phyloP scores from a whole-genome alignment of 2,888 invertebrate genomes.

The Chloromyia formosa region DNA sequence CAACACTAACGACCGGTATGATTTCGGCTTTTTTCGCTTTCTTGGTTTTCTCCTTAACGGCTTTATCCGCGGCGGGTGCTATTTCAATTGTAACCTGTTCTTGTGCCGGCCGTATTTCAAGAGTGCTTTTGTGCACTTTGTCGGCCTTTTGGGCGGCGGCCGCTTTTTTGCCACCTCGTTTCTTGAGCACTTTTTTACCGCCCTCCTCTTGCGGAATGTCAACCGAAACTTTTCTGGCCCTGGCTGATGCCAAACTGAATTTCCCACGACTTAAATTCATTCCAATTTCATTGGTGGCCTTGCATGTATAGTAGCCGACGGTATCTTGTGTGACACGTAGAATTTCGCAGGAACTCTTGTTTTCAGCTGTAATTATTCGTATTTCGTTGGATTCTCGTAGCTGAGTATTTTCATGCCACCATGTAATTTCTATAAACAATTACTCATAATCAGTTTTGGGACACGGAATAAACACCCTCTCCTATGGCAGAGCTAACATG shows the following conservation, averaged over 20 bases:
- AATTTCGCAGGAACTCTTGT: constrained; percentile 76
- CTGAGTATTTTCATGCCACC: constrained; percentile 86
- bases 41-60: background rate
- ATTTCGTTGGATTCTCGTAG: constrained; percentile 78
- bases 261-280: constrained; percentile 81
- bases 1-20: constrained; percentile 16
- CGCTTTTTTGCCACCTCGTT: constrained; percentile 56
- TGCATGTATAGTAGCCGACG: constrained; percentile 82
- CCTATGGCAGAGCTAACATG: no score
- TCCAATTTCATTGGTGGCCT: constrained; percentile 86
- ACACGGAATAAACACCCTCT: no score
- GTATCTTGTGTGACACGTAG: constrained; percentile 71
- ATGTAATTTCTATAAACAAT: constrained; percentile 76
- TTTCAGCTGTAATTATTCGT: constrained; percentile 74
- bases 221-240: constrained; percentile 64
- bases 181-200: constrained; percentile 62
- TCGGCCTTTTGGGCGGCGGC: constrained; percentile 55
- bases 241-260: constrained; percentile 71
- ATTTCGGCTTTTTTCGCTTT: constrained; percentile 2
- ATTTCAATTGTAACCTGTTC: constrained; percentile 57
- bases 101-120: constrained; percentile 56
- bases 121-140: constrained; percentile 56
- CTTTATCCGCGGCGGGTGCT: constrained; percentile 63
- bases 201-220: constrained; percentile 63
- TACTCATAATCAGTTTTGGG: background rate